A percentile compares a stretch with the other conserved stretches of the same genome.
Conservation (phyloP, 2,797 vertebrate genomes). For the Urophycis tenuis region DNA sequence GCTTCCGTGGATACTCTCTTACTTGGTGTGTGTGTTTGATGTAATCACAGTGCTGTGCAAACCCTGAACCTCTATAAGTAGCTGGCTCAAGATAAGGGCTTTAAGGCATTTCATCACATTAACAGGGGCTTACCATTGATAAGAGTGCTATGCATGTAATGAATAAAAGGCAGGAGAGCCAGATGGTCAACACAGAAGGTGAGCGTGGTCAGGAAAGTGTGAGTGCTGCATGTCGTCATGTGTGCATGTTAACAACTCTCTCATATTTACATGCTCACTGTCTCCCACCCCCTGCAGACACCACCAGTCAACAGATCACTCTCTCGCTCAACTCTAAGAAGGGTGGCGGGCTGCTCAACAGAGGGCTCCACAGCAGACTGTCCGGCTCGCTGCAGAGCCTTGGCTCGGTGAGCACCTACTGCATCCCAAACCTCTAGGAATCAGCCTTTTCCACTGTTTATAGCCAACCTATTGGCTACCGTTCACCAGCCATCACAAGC, state of each 20-base stretch:
- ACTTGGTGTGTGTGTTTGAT: constrained; percentile 2
- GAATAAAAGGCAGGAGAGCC: background rate
- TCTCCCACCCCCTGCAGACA: constrained; percentile 63
- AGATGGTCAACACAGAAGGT: constrained; percentile 16
- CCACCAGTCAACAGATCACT: constrained; percentile 77
- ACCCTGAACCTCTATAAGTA: constrained; percentile 9
- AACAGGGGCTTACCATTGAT: constrained; percentile 9
- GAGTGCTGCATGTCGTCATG: no score
- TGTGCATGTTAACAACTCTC: no score
- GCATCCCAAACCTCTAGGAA: background rate
- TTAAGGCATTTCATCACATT: constrained; percentile 19
- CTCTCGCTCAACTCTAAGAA: constrained; percentile 80
- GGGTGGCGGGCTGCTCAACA: constrained; percentile 66
- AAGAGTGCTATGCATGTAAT: constrained; percentile 15
- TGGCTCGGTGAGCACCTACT: constrained; percentile 73
- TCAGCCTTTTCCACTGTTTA: background rate
- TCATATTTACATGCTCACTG: background rate
- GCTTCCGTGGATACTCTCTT: no score
- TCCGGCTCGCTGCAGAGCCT: constrained; percentile 86
- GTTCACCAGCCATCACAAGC: background rate
- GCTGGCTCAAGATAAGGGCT: constrained; percentile 23
- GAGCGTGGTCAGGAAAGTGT: background rate
- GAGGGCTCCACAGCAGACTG: constrained; percentile 77
- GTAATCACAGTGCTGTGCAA: constrained; percentile 4
- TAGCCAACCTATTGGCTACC: background rate